Evolutionary conservation across 2,113 vertebrate species (phyloP).

Genomic region (Antechinus stuartii): DNA sequence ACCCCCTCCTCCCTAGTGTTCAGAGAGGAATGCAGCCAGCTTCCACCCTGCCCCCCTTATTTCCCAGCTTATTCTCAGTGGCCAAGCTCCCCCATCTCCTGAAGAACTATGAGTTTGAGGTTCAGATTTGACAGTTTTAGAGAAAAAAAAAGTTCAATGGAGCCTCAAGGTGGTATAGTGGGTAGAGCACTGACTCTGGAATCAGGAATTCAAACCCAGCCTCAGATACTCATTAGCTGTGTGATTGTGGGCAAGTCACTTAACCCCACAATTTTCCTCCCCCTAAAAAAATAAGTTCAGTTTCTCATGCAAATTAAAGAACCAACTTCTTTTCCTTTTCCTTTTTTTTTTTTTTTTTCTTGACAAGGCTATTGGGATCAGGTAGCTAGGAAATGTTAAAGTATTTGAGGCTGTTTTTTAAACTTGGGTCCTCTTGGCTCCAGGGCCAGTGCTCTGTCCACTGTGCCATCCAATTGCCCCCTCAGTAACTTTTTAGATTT

Average conservation of each 20-base stretch:
- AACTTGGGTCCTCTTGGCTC: no score
- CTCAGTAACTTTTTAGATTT: not conserved
- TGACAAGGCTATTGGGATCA: no score
- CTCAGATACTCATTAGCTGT: no score
- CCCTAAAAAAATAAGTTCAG: not conserved
- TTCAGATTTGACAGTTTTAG: not conserved
- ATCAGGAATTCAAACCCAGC: not conserved
- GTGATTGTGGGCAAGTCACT: not conserved
- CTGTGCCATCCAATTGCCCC: no score
- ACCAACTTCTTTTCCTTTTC: not conserved
- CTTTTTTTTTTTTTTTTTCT: no score
- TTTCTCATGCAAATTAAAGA: not conserved
- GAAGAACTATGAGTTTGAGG: not conserved
- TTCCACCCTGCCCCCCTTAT: not conserved
- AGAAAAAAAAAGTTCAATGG: not conserved
- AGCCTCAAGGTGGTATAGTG: no score
- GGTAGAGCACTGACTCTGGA: not conserved
- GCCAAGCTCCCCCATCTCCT: not conserved
- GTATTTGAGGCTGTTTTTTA: no score
- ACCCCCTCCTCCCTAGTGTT: not conserved
- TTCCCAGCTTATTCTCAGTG: not conserved
- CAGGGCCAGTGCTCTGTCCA: no score
- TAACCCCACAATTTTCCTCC: not conserved
- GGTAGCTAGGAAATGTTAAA: no score
- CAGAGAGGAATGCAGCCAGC: not conserved